phyloP scores from a whole-genome alignment of 2,888 invertebrate genomes.

The Xanthia icteritia region DNA sequence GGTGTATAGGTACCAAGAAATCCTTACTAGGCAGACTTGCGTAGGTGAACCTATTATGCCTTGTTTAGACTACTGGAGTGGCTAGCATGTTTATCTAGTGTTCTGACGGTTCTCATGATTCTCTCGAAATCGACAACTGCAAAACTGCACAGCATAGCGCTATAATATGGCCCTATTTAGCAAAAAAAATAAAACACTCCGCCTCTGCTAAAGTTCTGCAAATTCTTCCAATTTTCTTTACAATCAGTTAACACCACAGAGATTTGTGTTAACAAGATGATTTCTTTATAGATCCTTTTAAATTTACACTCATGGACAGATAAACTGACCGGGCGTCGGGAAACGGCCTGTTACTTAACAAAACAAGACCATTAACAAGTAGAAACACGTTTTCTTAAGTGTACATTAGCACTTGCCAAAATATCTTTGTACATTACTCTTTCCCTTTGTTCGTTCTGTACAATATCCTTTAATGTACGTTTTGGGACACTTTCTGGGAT shows the following conservation, averaged over 20 bases:
- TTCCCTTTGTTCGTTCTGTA: conserved; percentile 46
- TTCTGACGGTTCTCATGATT: not conserved
- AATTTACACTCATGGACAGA: conserved; percentile 58
- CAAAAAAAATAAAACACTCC: too few relatives aligned
- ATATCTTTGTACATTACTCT: conserved; percentile 60
- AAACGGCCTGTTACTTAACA: conserved; percentile 56
- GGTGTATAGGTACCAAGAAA: conserved; percentile 21
- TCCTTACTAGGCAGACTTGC: conserved; percentile 11
- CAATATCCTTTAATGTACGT: conserved; percentile 39
- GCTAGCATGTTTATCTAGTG: not conserved
- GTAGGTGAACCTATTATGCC: conserved; percentile 3
- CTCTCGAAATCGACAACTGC: not conserved
- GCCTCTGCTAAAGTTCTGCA: not conserved
- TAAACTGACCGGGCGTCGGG: conserved; percentile 45
- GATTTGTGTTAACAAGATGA: conserved; percentile 16
- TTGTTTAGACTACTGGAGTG: conserved; percentile 26
- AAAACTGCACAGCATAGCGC: not conserved
- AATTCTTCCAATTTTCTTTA: not conserved
- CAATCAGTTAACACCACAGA: not conserved
- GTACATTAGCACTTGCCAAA: conserved; percentile 61
- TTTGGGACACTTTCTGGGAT: conserved; percentile 36
- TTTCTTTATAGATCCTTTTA: conserved; percentile 39
- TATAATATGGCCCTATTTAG: not conserved
- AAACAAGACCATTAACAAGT: conserved; percentile 62
- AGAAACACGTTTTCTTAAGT: conserved; percentile 62